A percentile compares a stretch with the other conserved stretches of the same genome.
Conservation (phyloP, 2,113 vertebrate genomes). For the Esox niger region DNA sequence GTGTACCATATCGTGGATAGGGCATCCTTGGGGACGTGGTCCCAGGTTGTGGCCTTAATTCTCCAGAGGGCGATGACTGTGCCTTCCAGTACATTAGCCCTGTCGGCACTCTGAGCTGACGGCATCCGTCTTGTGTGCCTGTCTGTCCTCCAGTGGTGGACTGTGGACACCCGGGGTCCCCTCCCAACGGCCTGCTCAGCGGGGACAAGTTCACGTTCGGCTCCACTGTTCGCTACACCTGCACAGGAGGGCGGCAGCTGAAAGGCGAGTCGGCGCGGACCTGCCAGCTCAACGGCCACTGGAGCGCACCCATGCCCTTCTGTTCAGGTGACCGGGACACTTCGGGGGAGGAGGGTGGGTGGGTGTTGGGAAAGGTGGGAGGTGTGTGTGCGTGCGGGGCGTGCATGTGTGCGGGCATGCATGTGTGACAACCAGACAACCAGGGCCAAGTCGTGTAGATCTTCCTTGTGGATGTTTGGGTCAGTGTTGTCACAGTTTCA, state of each 20-base stretch:
- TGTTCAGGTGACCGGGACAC: conserved; percentile 84
- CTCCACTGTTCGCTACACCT: conserved; percentile 87
- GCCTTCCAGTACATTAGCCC: no score
- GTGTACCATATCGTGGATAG: no score
- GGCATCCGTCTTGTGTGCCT: not conserved
- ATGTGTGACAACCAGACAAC: no score
- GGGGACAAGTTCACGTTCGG: conserved; percentile 95
- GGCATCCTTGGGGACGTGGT: no score
- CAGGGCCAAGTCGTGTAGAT: no score
- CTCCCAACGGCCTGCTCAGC: conserved; percentile 82
- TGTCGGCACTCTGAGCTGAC: not conserved
- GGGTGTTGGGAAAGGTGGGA: not conserved
- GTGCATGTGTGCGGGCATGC: not conserved
- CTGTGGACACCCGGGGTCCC: conserved; percentile 90
- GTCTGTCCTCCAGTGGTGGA: conserved; percentile 83
- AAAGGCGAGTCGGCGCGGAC: conserved; percentile 85
- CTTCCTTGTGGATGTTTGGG: no score
- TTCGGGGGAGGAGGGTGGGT: not conserved
- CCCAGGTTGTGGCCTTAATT: no score
- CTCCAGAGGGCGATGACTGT: no score
- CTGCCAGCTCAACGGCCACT: conserved; percentile 92
- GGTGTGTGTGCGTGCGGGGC: not conserved
- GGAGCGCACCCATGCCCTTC: conserved; percentile 92
- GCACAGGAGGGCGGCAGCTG: conserved; percentile 82
- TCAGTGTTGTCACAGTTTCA: no score